Evolutionary conservation across 2,797 vertebrate genomes (phyloP).

Genomic region (Chelmon rostratus): DNA sequence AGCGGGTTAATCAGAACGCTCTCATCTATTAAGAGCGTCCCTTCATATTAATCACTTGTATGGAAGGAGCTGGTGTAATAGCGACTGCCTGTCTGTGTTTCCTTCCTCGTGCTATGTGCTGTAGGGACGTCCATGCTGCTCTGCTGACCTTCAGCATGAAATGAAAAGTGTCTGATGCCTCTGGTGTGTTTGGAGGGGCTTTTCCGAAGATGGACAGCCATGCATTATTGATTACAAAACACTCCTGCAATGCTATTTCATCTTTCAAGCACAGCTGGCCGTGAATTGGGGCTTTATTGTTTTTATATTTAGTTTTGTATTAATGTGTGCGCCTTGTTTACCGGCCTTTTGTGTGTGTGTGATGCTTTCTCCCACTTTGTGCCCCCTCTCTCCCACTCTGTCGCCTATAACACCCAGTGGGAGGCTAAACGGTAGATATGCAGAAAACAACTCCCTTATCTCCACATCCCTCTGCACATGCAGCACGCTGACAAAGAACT

Average conservation of each 20-base stretch:
- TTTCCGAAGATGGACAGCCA: slow-evolving; percentile 81
- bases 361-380: neutral
- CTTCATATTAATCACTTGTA: neutral
- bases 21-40: neutral
- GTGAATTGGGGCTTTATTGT: slow-evolving; percentile 44
- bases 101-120: slow-evolving; percentile 57
- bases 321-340: slow-evolving; percentile 30
- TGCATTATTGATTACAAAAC: slow-evolving; percentile 87
- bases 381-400: neutral
- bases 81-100: slow-evolving; percentile 21
- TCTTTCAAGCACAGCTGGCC: slow-evolving; percentile 68
- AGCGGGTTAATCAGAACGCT: slow-evolving; percentile 21
- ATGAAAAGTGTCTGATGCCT: slow-evolving; percentile 83
- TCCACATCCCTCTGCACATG: slow-evolving; percentile 49
- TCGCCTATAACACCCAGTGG: slow-evolving; percentile 49
- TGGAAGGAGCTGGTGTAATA: neutral
- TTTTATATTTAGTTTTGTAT: slow-evolving; percentile 40
- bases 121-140: slow-evolving; percentile 66
- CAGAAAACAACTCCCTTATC: slow-evolving; percentile 68
- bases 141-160: slow-evolving; percentile 84
- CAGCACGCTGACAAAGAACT: slow-evolving; percentile 37
- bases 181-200: slow-evolving; percentile 81
- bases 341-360: slow-evolving; percentile 46
- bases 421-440: slow-evolving; percentile 68
- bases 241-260: slow-evolving; percentile 83